Base-by-base conservation (phyloP, 1,140 invertebrate genomes). In the Leptinotarsa undecemlineata region DNA sequence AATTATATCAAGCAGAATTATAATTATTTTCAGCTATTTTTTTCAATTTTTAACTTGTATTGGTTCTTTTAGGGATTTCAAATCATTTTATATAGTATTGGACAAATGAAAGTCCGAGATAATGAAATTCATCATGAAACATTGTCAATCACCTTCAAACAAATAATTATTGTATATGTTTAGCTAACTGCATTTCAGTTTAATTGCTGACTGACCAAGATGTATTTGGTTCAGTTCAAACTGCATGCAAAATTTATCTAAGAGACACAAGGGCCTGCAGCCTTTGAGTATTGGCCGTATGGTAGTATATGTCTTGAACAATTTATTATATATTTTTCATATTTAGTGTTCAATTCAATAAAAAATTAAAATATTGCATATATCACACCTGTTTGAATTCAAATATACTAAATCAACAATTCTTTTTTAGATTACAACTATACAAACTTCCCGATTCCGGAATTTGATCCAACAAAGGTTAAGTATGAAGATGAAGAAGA, bases 401-500 rank as follows among this genome's bases (percentile, higher is more conserved):
- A 42, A 42, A 42, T 11, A 8, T 42, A 42, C 33, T 42, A 42
- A 42, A 42, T 42, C 8, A 11, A 42, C 8, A 11, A 57, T 62
- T 48, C 71, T 78, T 81, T 73, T 86, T 13, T 79, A 90, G 89
- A 92, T 85, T 92, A 92, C 15, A 88, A 91, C 71, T 92, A 90
- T 77, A 84, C 77, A 76, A 87, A 84, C 77, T 84, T 82, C 81
- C 87, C 81, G 80, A 85, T 80, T 80, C 84, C 81, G 84, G 82
- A 74, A 3, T 89, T 88, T 73, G 90, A 90, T 77, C 86, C 89
- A 51, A 84, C 87, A 20, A 84, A 86, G 51, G 88, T 92, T 48
- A 92, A 92, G 81, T 90, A 90, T 75, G 91, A 92, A 83, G 86
- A 89, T 66, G 89, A 89, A 62, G 89, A 89, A 61, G 88, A 91